A percentile compares a stretch with the other conserved stretches of the same genome.
Conservation (phyloP, 2,113 vertebrate species). For the Alces alces region DNA sequence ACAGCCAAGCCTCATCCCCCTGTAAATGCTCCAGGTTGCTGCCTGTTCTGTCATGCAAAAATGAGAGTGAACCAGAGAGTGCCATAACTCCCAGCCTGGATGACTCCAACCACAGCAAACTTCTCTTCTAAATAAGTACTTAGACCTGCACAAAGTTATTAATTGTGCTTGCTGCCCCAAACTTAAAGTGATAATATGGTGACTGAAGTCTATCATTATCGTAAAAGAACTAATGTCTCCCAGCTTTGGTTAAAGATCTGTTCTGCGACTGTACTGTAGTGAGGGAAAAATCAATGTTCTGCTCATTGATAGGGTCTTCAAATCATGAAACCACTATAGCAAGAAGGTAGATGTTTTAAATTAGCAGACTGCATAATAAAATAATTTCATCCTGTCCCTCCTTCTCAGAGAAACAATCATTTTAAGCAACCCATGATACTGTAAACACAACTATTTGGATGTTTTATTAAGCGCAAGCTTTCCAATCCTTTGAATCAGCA, state of each 20-base stretch:
- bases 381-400: neutral
- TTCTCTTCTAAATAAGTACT: constrained; percentile 7
- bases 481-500: constrained; percentile 57
- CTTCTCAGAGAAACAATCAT: constrained; percentile 8
- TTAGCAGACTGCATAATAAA: constrained; percentile 52
- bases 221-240: neutral
- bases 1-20: constrained; percentile 24
- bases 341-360: constrained; percentile 44
- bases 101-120: neutral
- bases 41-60: neutral
- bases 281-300: neutral
- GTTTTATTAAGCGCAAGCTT: constrained; percentile 68
- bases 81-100: neutral
- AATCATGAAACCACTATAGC: neutral
- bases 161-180: neutral
- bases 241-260: constrained; percentile 13
- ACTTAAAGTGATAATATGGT: neutral
- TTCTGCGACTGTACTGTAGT: constrained; percentile 5
- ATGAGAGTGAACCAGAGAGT: neutral
- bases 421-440: neutral
- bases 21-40: constrained; percentile 13
- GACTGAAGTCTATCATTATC: neutral
- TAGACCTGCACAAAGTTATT: neutral
- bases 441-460: constrained; percentile 28
- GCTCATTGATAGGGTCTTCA: constrained; percentile 40